Evolutionary conservation across 64 coral and sea anemone species (phyloP).

Genomic region (Orbicella faveolata): DNA sequence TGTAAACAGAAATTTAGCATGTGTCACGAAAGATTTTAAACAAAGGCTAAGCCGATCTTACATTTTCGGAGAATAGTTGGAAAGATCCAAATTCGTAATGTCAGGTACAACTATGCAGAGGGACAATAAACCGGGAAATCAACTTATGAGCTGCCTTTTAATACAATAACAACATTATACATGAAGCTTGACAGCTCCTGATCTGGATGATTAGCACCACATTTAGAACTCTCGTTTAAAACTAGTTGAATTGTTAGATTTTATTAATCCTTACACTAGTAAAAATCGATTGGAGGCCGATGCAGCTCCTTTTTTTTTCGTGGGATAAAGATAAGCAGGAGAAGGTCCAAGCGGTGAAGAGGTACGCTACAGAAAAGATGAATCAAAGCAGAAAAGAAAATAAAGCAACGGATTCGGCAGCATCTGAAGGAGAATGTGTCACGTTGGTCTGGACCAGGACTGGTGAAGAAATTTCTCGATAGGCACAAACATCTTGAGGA

Average conservation of each 20-base stretch:
- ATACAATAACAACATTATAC: too few species aligned
- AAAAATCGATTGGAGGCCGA: not conserved
- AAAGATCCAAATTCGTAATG: too few species aligned
- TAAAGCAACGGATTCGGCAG: not conserved
- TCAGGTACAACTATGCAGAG: too few species aligned
- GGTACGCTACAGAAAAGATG: not conserved
- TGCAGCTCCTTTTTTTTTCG: not conserved
- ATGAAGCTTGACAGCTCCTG: too few species aligned
- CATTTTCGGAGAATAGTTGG: too few species aligned
- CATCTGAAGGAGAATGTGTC: not conserved
- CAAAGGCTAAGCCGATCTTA: too few species aligned
- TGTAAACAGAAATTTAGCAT: too few species aligned
- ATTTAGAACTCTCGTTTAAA: too few species aligned
- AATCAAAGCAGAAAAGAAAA: not conserved
- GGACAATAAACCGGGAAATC: too few species aligned
- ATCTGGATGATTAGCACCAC: too few species aligned
- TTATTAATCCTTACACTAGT: not conserved
- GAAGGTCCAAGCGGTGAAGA: not conserved
- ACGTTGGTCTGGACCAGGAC: not conserved
- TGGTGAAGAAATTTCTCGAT: not conserved
- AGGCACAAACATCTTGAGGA: conserved; percentile 52
- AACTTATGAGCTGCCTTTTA: too few species aligned
- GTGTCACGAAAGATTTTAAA: too few species aligned
- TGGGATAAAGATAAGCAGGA: not conserved
- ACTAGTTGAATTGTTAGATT: not conserved